Conservation (phyloP, 1,140 invertebrate genomes). For the Archegozetes longisetosus region DNA sequence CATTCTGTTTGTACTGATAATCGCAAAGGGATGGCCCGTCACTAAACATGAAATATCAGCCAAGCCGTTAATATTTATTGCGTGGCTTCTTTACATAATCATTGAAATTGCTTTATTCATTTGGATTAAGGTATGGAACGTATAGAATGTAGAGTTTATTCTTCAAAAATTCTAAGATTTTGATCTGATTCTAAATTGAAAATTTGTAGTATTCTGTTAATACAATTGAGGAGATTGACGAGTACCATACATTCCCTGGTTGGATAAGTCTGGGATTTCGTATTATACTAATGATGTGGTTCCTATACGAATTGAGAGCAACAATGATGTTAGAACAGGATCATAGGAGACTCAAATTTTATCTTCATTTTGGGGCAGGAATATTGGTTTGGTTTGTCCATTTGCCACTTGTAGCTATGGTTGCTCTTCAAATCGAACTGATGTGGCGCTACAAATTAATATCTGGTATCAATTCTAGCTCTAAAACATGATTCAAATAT, state of each 20-base stretch:
- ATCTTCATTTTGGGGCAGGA: slow-evolving; percentile 89
- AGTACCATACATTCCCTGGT: slow-evolving; percentile 91
- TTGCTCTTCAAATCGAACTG: slow-evolving; percentile 78
- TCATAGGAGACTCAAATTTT: slow-evolving; percentile 72
- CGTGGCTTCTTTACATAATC: slow-evolving; percentile 79
- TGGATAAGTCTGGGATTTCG: slow-evolving; percentile 76
- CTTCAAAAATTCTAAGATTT: not conserved
- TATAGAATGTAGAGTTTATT: too few relatives aligned
- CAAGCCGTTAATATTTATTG: slow-evolving; percentile 66
- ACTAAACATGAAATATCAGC: slow-evolving; percentile 69
- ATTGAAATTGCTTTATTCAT: slow-evolving; percentile 81
- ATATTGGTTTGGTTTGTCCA: slow-evolving; percentile 97
- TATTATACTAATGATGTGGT: slow-evolving; percentile 84
- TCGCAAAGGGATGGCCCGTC: slow-evolving; percentile 94
- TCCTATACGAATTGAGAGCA: slow-evolving; percentile 72
- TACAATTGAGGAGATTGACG: slow-evolving; percentile 87
- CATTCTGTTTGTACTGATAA: slow-evolving; percentile 76
- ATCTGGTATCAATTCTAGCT: slow-evolving; percentile 43
- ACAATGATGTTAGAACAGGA: slow-evolving; percentile 86
- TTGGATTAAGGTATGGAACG: slow-evolving; percentile 89
- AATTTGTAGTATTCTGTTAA: slow-evolving; percentile 69
- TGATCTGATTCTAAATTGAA: not conserved
- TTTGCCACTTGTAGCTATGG: slow-evolving; percentile 77
- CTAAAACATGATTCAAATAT: not conserved
- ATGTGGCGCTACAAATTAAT: slow-evolving; percentile 89